Evolutionary conservation across 2,888 invertebrate species (phyloP).

Genomic region (Epinotia bilunana): DNA sequence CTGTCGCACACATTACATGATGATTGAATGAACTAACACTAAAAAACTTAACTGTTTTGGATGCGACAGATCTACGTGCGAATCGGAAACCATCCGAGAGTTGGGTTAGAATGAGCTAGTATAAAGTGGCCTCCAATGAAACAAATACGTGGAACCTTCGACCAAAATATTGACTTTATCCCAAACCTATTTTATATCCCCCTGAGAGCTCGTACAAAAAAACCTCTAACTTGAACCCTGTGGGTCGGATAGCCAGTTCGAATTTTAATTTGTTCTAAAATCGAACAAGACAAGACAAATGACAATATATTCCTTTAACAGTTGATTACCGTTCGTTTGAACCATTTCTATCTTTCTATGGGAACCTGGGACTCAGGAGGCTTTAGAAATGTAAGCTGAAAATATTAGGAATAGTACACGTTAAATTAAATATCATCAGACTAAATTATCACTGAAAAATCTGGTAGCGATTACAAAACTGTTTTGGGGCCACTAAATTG

Average conservation of each 20-base stretch:
- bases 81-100: not conserved
- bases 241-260: too few species aligned
- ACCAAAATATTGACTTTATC: not conserved
- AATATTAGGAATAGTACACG: not conserved
- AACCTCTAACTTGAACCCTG: too few species aligned
- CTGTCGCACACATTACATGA: not conserved
- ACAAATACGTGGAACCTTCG: not conserved
- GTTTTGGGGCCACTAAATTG: slow-evolving; percentile 7
- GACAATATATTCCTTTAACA: too few species aligned
- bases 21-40: slow-evolving; percentile 1
- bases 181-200: too few species aligned
- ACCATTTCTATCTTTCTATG: too few species aligned
- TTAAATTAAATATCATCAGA: not conserved
- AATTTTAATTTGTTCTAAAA: too few species aligned
- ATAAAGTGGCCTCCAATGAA: slow-evolving; percentile 11
- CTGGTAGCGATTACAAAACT: not conserved
- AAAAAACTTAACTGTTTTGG: not conserved
- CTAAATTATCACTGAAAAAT: not conserved
- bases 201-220: too few species aligned
- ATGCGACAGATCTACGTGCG: not conserved
- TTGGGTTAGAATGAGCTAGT: not conserved
- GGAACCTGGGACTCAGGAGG: too few species aligned
- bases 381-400: not conserved
- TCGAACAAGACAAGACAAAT: too few species aligned
- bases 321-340: too few species aligned